These are phyloP conservation scores for Phylloscopus trochiloides DNA, from an alignment of 2,113 vertebrate genomes.

Conservation along the genomic window DNA sequence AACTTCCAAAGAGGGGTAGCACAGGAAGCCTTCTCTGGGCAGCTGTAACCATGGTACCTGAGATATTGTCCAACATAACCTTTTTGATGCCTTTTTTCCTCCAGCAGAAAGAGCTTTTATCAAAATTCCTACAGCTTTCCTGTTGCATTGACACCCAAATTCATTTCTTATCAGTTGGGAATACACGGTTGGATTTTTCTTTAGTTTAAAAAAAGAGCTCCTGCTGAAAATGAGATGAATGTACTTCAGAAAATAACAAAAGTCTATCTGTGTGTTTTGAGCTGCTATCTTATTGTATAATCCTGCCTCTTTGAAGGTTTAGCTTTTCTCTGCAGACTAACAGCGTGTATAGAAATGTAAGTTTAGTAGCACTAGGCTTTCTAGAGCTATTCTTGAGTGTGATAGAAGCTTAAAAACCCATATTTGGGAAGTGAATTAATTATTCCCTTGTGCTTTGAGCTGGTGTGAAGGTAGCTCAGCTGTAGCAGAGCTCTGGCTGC, in stretches of 20 bases:
- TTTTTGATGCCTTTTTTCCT: not conserved
- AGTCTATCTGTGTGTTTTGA: constrained; percentile 23
- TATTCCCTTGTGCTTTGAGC: not conserved
- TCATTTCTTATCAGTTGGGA: constrained; percentile 30
- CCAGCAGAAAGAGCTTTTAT: not conserved
- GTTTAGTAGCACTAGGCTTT: not conserved
- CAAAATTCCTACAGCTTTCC: not conserved
- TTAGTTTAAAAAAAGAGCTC: not conserved
- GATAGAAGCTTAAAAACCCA: not conserved
- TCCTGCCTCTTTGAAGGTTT: constrained; percentile 34
- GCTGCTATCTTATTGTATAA: constrained; percentile 28
- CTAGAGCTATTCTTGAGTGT: not conserved
- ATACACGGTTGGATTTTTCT: constrained; percentile 22
- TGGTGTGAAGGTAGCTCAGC: not conserved
- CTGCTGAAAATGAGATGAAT: constrained; percentile 36
- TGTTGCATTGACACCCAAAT: not conserved
- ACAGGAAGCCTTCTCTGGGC: not conserved
- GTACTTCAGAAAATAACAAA: constrained; percentile 48
- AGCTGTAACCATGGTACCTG: not conserved
- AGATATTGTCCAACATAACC: not conserved
- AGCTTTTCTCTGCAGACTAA: not conserved
- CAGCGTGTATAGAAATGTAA: not conserved
- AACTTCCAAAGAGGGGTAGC: not conserved
- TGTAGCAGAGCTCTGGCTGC: not conserved
- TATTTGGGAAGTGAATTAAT: not conserved